These are phyloP conservation scores for Cistogaster globosa DNA, from an alignment of 2,888 invertebrate species.

Conservation along the genomic window DNA sequence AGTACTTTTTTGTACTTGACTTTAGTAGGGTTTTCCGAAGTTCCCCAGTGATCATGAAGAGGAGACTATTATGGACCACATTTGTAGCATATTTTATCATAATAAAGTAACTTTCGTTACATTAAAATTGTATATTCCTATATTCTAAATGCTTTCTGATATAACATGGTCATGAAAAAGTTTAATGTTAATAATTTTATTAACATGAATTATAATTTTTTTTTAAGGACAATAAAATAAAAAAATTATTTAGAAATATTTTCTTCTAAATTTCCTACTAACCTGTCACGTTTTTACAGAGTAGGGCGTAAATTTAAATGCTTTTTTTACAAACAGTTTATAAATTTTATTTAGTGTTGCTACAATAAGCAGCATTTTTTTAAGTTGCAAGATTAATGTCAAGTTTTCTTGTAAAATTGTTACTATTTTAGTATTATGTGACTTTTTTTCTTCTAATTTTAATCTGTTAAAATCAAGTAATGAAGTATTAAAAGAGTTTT, in stretches of 20 bases:
- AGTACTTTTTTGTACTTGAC: too few relatives aligned
- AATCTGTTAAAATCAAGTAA: slow-evolving; percentile 53
- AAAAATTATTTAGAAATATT: background rate
- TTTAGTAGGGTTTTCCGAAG: too few relatives aligned
- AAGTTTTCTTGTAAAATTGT: slow-evolving; percentile 30
- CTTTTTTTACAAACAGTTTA: slow-evolving; percentile 12
- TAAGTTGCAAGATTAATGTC: slow-evolving; percentile 60
- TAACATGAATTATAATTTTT: too few relatives aligned
- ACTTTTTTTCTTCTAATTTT: slow-evolving; percentile 1
- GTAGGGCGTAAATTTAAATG: background rate
- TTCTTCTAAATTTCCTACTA: slow-evolving; percentile 14
- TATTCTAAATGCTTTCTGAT: too few relatives aligned
- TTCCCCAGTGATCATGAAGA: too few relatives aligned
- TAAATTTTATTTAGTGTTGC: slow-evolving; percentile 29
- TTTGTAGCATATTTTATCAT: too few relatives aligned
- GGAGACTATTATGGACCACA: too few relatives aligned
- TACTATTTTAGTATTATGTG: slow-evolving; percentile 8
- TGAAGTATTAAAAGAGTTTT: slow-evolving; percentile 59
- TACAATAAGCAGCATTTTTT: slow-evolving; percentile 51
- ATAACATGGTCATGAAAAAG: too few relatives aligned
- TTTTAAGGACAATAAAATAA: too few relatives aligned
- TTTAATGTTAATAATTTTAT: too few relatives aligned
- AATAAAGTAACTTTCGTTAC: too few relatives aligned
- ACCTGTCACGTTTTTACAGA: background rate
- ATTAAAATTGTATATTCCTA: too few relatives aligned